A percentile compares a stretch with the other conserved stretches of the same genome.
phyloP scores from a whole-genome alignment of 2,888 invertebrate genomes.

The Azorinus chamasolen region DNA sequence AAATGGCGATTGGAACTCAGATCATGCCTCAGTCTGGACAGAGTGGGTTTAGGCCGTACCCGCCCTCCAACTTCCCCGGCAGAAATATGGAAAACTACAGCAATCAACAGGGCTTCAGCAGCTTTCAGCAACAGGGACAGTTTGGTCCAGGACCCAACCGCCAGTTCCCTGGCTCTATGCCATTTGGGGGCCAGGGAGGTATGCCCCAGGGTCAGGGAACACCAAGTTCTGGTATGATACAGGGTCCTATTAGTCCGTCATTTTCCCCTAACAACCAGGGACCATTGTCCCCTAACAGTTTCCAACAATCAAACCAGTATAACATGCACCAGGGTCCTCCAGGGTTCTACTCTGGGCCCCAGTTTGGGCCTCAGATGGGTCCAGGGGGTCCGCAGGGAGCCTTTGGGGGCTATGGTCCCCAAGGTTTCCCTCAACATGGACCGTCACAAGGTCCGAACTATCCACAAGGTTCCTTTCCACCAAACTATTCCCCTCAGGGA shows the following conservation, averaged over 20 bases:
- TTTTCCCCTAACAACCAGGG: conserved; percentile 33
- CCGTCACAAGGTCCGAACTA: conserved; percentile 31
- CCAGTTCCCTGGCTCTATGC: not conserved
- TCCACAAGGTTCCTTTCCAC: conserved; percentile 26
- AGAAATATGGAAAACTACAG: conserved; percentile 18
- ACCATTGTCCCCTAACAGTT: conserved; percentile 53
- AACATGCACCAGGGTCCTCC: conserved; percentile 38
- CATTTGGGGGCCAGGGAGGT: not conserved
- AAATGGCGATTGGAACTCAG: conserved; percentile 57
- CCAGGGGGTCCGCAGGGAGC: conserved; percentile 12
- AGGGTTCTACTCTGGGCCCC: conserved; percentile 34
- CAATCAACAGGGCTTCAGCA: conserved; percentile 31
- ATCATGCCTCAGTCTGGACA: conserved; percentile 20
- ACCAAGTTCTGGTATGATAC: no score
- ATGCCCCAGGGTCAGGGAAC: conserved; percentile 6
- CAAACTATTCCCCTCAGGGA: conserved; percentile 14
- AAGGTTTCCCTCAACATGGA: conserved; percentile 9
- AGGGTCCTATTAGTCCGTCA: conserved; percentile 12
- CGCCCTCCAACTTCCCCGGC: conserved; percentile 18
- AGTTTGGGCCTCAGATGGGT: conserved; percentile 38
- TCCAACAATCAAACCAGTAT: conserved; percentile 47
- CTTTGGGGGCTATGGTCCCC: conserved; percentile 24
- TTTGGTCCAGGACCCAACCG: conserved; percentile 15
- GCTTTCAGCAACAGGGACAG: conserved; percentile 24
- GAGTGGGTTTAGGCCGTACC: conserved; percentile 36